Base-by-base conservation (phyloP, 2,888 invertebrate species). In the Galerucella calmariensis region DNA sequence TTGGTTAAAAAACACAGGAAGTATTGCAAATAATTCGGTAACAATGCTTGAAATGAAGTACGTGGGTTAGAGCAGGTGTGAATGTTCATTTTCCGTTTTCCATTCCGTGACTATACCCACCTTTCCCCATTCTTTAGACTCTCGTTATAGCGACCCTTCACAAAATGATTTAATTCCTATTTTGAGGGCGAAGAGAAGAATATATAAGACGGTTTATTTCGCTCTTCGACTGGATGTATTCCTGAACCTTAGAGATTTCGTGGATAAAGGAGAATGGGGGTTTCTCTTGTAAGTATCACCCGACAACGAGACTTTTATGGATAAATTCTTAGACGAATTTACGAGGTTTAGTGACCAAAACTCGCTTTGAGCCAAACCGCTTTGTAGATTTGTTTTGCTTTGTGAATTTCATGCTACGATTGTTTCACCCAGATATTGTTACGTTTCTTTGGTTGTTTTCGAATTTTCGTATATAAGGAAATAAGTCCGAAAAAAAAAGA, bases 141-240 rank as follows among this genome's bases (percentile, higher is more conserved):
- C 51, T 72, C 72, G 72, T 75, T 72, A 69, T 35, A 35, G 72
- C 61, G 69, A 69, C 72, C 75, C 72, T 71, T 72, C 72, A 66
- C 69, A 59, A 72, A 69, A 75, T 75, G 72, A 75, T 75, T 75
- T 75, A 69, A 75, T 75, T 75, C 75, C 69, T 66, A 67, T 75
- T 63, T 67, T 51, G 27, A 46, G 73, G 73, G 69, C 46, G 67
- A 59, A n/a, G n/a, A 67, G 59, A 61, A 58, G 72, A 66, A 75
- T 63, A 67, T 8, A n/a, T 70, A 72, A 69, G 75, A 44, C 51
- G 71, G 69, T 75, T 75, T 72, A 75, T 75, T 75, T 70, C 69
- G 72, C 69, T 75, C 72, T 69, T 65, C 69, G 66, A 72, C 68
- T 72, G 72, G 72, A 66, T 69, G 75, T 75, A 69, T 75, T 75